These are phyloP conservation scores for Pseudonaja textilis DNA, from an alignment of 2,113 vertebrate genomes.

Conservation along the genomic window DNA sequence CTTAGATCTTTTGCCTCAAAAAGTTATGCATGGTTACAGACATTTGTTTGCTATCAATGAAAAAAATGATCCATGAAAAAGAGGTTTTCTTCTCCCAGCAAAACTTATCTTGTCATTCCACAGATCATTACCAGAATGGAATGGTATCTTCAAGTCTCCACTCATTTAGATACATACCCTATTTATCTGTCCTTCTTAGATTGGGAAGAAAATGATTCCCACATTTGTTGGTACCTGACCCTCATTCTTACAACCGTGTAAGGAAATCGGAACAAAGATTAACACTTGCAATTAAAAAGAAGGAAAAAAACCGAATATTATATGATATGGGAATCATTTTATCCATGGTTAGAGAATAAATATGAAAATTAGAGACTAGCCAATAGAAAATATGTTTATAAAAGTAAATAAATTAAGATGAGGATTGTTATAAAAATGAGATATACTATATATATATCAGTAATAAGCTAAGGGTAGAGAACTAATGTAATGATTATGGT, in stretches of 20 bases:
- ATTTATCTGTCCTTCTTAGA: neutral
- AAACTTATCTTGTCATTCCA: neutral
- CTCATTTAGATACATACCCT: neutral
- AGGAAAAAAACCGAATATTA: too few relatives aligned
- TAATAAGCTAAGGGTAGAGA: too few relatives aligned
- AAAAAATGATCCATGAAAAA: neutral
- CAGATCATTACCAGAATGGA: neutral
- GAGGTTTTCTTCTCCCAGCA: neutral
- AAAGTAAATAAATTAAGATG: too few relatives aligned
- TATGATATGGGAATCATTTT: too few relatives aligned
- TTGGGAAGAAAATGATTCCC: neutral
- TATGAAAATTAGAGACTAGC: too few relatives aligned
- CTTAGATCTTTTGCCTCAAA: neutral
- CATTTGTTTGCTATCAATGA: neutral
- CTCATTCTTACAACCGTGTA: neutral
- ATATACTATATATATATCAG: too few relatives aligned
- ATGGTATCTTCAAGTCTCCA: neutral
- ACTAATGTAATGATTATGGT: too few relatives aligned
- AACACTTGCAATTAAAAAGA: too few relatives aligned
- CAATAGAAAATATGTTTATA: too few relatives aligned
- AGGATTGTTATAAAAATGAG: too few relatives aligned
- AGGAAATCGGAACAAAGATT: neutral
- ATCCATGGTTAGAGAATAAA: too few relatives aligned
- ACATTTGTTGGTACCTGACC: neutral
- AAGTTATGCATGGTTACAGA: neutral